Evolutionary conservation across 2,888 invertebrate species (phyloP), one percentile per base, ranked within the genome.

Genomic region (Meiosimyza decipiens): DNA sequence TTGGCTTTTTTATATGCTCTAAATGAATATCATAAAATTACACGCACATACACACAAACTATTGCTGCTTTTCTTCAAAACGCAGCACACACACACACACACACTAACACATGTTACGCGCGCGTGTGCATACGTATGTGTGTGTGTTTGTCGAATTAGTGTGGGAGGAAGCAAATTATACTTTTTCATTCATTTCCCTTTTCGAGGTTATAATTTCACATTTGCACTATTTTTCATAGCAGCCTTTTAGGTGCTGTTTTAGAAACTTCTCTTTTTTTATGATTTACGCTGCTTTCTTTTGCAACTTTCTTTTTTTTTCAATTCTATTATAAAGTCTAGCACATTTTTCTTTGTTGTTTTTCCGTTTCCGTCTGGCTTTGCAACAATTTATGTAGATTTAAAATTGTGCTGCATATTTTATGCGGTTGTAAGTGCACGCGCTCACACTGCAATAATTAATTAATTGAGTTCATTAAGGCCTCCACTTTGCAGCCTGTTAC

Each of bases 131-230:
- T 40, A 11, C 9, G 40, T 40, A 40, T 40, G 40, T 40, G 40
- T 40, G 40, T 40, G 40, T 40, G 40, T 40, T 63, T 67, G 65
- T 73, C n/a, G 62, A 62, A 69, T 50, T 51, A n/a, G 50, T 65
- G 70, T 65, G 71, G 71, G 73, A 71, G 73, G 71, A 67, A 70
- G 67, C 71, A 64, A 73, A 68, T 79, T 78, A 79, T 82, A 79
- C 78, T 79, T 81, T 81, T 83, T 84, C 84, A 83, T 84, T 83
- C 83, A 83, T 83, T 66, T 54, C n/a, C 54, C 28, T 52, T 54
- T 66, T 66, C 57, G 68, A 68, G 59, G 50, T 49, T 59, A 50
- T 59, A 57, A 59, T 50, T 57, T 55, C 18, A 33, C 40, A 18
- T 67, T 67, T 67, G 47, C 40, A 47, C n/a, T 28, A 69, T 40